Conservation (phyloP, 2,797 vertebrate species). For the Platyrinchus mystaceus region DNA sequence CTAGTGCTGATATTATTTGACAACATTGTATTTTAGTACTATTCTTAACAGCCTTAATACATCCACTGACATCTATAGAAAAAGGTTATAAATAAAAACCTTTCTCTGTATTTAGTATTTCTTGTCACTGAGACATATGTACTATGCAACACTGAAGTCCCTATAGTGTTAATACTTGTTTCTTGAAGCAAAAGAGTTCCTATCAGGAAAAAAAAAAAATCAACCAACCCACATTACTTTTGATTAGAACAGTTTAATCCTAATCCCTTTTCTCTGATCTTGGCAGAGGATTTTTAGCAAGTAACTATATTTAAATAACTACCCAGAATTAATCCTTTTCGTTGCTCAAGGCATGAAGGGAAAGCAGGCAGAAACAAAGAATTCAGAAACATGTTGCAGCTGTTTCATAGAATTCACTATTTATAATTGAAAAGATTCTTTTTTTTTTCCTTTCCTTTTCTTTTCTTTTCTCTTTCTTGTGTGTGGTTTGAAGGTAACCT, state of each 20-base stretch:
- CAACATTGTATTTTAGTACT: background rate
- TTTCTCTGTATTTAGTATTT: background rate
- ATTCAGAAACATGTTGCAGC: slow-evolving; percentile 79
- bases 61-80: background rate
- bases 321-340: slow-evolving; percentile 85
- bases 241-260: slow-evolving; percentile 84
- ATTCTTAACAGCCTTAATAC: background rate
- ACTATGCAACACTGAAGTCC: background rate
- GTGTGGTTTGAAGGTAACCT: slow-evolving; percentile 32
- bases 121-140: background rate
- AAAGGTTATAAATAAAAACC: background rate
- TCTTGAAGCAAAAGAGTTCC: slow-evolving; percentile 47
- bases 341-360: slow-evolving; percentile 79
- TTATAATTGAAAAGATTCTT: slow-evolving; percentile 72
- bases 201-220: slow-evolving; percentile 14
- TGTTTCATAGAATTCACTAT: slow-evolving; percentile 69
- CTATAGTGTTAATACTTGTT: slow-evolving; percentile 54
- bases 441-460: background rate
- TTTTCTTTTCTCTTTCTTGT: background rate
- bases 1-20: background rate
- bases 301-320: slow-evolving; percentile 88
- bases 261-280: slow-evolving; percentile 89
- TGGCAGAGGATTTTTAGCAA: slow-evolving; percentile 80
- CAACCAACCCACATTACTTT: slow-evolving; percentile 39
- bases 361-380: slow-evolving; percentile 80